These are phyloP conservation scores for Drosophila melanica DNA, from an alignment of 1,140 invertebrate genomes.

Conservation along the genomic window DNA sequence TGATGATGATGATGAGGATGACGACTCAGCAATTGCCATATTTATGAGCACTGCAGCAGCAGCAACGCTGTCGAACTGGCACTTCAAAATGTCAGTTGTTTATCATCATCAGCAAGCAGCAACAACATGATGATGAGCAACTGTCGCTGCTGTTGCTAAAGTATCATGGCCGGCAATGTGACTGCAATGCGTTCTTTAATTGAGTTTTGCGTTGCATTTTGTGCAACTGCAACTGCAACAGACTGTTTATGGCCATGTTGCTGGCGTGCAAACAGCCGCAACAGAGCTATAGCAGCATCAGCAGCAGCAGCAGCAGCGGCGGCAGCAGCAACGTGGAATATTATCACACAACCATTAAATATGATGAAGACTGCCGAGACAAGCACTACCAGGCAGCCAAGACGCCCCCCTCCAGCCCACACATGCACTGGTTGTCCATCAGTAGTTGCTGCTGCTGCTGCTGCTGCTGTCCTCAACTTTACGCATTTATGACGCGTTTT, in stretches of 20 bases:
- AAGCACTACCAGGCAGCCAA: conserved; percentile 20
- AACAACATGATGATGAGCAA: conserved; percentile 20
- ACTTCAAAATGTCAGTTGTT: conserved; percentile 80
- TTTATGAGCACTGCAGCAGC: conserved; percentile 62
- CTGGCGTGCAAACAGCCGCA: conserved; percentile 31
- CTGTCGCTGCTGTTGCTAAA: conserved; percentile 23
- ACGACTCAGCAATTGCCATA: conserved; percentile 56
- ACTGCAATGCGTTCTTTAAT: conserved; percentile 79
- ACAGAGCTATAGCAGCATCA: conserved; percentile 34
- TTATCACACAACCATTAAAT: conserved; percentile 83
- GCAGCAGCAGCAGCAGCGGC: conserved; percentile 27
- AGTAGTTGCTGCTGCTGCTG: conserved; percentile 3
- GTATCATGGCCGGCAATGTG: conserved; percentile 68
- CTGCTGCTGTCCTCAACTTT: conserved; percentile 70
- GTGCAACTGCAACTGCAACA: conserved; percentile 45
- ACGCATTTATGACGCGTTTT: conserved; percentile 84
- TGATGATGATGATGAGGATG: conserved; percentile 25
- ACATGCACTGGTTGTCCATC: conserved; percentile 14
- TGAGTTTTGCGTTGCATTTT: conserved; percentile 78
- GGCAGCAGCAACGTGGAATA: conserved; percentile 72
- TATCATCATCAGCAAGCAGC: conserved; percentile 57
- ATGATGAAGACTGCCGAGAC: conserved; percentile 79
- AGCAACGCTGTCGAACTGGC: conserved; percentile 71
- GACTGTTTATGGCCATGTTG: conserved; percentile 75
- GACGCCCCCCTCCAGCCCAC: background rate